These are phyloP conservation scores for Aplidium turbinatum DNA, from an alignment of 23 tunicate species.

Conservation along the genomic window DNA sequence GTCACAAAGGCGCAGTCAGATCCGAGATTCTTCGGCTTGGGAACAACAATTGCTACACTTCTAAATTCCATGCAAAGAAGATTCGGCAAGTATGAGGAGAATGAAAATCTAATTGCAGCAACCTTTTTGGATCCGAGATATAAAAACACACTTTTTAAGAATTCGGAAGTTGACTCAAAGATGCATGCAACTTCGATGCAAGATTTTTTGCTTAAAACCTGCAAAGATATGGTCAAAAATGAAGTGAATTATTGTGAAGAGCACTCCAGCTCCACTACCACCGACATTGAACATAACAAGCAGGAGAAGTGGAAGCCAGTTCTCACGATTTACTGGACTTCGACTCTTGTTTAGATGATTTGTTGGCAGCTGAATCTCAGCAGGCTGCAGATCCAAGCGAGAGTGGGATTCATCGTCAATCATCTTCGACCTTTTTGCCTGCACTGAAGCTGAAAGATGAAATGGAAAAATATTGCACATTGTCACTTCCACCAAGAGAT, in stretches of 20 bases:
- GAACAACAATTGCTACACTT: conserved; percentile 11
- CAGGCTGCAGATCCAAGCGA: background rate
- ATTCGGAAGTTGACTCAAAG: background rate
- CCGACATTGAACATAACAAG: conserved; percentile 19
- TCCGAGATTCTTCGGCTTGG: conserved; percentile 8
- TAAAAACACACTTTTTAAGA: conserved; percentile 4
- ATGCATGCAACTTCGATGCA: conserved; percentile 4
- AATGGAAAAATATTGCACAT: background rate
- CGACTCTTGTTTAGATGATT: conserved; percentile 5
- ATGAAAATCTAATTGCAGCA: conserved; percentile 20
- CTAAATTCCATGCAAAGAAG: conserved; percentile 5
- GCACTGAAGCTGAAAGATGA: conserved; percentile 8
- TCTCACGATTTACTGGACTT: conserved; percentile 11
- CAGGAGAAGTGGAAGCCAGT: background rate
- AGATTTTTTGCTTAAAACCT: background rate
- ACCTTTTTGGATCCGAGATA: conserved; percentile 27
- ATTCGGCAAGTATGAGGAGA: conserved; percentile 2
- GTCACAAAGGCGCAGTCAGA: conserved; percentile 6
- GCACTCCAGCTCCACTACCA: conserved; percentile 4
- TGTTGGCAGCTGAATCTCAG: conserved; percentile 6
- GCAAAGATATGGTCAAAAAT: background rate
- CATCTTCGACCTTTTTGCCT: background rate
- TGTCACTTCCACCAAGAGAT: conserved; percentile 11
- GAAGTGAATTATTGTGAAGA: background rate
- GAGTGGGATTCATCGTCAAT: too few relatives aligned